Percentiles rank a stretch among this genome's conserved stretches.
These are phyloP conservation scores for Vombatus ursinus DNA, from an alignment of 2,113 vertebrate genomes.

Conservation along the genomic window DNA sequence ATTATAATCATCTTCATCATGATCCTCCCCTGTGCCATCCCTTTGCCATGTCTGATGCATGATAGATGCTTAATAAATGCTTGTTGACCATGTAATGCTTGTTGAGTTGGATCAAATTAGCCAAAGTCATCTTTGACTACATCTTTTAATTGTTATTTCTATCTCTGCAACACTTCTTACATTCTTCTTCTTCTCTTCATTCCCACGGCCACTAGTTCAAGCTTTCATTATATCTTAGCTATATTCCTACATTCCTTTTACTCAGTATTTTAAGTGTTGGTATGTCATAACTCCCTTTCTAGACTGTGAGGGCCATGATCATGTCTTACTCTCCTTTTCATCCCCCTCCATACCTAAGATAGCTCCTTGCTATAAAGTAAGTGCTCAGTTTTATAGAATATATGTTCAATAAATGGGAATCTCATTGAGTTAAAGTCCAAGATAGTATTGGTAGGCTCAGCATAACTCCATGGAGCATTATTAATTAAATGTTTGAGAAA, in stretches of 20 bases:
- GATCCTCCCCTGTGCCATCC: not conserved
- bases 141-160: not conserved
- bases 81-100: not conserved
- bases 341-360: not conserved
- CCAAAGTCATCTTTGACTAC: not conserved
- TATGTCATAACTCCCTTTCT: not conserved
- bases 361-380: not conserved
- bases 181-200: not conserved
- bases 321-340: not conserved
- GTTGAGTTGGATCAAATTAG: not conserved
- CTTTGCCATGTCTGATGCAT: not conserved
- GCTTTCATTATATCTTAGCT: not conserved
- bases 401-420: not conserved
- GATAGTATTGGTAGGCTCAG: not conserved
- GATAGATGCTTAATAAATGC: not conserved
- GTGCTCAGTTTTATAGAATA: not conserved
- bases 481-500: not conserved
- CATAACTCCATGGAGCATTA: not conserved
- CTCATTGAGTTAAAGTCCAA: not conserved
- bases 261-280: not conserved
- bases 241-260: not conserved
- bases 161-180: not conserved
- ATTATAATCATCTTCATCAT: not conserved
- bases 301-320: not conserved
- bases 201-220: not conserved